phyloP scores from a whole-genome alignment of 2,797 vertebrate species.

The Amniataba percoides region DNA sequence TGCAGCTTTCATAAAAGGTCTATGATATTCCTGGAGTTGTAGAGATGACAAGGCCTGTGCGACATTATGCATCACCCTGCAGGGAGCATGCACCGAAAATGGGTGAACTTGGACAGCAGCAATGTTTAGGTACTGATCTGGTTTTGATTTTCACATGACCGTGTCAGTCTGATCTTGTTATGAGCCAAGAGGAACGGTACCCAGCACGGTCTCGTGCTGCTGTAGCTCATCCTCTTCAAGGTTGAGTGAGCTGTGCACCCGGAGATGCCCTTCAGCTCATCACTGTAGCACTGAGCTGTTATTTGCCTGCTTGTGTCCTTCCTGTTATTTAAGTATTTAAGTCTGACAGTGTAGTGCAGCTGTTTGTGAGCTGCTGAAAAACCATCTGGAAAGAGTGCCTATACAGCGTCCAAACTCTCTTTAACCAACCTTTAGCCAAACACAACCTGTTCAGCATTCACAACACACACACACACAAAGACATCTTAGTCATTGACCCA shows the following conservation, averaged over 20 bases:
- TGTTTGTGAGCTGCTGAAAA: constrained; percentile 52
- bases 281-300: constrained; percentile 41
- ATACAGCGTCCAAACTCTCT: constrained; percentile 7
- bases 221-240: constrained; percentile 45
- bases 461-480: constrained; percentile 3
- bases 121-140: constrained; percentile 1
- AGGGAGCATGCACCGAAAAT: not conserved
- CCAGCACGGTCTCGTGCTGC: constrained; percentile 24
- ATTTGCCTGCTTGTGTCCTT: constrained; percentile 57
- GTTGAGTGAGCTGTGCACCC: constrained; percentile 40
- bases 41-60: not conserved
- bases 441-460: constrained; percentile 13
- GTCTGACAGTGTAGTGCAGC: constrained; percentile 47
- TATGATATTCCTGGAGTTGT: not conserved
- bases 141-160: constrained; percentile 32
- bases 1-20: constrained; percentile 3
- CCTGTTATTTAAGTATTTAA: constrained; percentile 53
- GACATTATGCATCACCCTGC: not conserved
- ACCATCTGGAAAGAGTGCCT: constrained; percentile 49
- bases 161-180: not conserved
- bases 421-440: constrained; percentile 13
- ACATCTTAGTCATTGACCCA: not conserved
- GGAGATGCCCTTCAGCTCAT: constrained; percentile 46
- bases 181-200: constrained; percentile 34
- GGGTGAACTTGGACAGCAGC: not conserved